Evolutionary conservation across 1,140 invertebrate species (phyloP).

Genomic region (Planococcus citri): DNA sequence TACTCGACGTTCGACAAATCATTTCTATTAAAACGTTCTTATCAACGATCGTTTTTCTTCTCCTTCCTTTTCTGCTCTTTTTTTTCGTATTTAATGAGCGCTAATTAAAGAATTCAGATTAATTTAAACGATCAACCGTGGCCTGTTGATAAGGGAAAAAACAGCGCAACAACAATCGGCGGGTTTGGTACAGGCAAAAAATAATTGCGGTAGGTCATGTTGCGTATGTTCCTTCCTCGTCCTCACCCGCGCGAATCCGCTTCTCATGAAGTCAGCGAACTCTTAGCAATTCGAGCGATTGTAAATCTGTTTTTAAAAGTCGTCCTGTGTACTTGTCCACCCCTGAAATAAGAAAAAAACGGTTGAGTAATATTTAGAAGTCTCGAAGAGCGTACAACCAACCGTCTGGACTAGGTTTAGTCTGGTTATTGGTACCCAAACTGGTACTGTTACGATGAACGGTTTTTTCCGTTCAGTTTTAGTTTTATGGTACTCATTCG

Average conservation of each 20-base stretch:
- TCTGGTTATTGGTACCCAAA: constrained; percentile 18
- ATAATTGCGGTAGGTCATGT: constrained; percentile 19
- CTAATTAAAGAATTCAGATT: constrained; percentile 20
- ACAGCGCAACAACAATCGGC: constrained; percentile 16
- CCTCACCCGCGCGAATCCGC: neutral
- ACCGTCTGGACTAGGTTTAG: constrained; percentile 17
- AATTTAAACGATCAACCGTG: constrained; percentile 20
- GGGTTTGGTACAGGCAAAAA: constrained; percentile 18
- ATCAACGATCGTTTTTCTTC: neutral
- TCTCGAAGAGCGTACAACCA: constrained; percentile 5
- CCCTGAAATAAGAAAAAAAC: constrained; percentile 16
- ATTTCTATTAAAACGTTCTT: neutral
- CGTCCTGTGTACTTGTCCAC: constrained; percentile 18
- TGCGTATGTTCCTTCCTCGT: constrained; percentile 18
- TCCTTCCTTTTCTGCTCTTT: no score
- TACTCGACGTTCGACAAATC: constrained; percentile 5
- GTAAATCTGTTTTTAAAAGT: constrained; percentile 20
- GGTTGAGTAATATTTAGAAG: constrained; percentile 15
- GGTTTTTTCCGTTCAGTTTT: no score
- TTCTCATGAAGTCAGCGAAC: constrained; percentile 11
- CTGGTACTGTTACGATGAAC: constrained; percentile 1
- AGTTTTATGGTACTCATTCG: neutral
- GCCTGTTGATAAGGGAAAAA: constrained; percentile 13
- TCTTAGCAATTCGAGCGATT: constrained; percentile 17
- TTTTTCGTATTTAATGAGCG: constrained; percentile 10